Conservation (phyloP, 2,113 vertebrate species). For the Fukomys damarensis region DNA sequence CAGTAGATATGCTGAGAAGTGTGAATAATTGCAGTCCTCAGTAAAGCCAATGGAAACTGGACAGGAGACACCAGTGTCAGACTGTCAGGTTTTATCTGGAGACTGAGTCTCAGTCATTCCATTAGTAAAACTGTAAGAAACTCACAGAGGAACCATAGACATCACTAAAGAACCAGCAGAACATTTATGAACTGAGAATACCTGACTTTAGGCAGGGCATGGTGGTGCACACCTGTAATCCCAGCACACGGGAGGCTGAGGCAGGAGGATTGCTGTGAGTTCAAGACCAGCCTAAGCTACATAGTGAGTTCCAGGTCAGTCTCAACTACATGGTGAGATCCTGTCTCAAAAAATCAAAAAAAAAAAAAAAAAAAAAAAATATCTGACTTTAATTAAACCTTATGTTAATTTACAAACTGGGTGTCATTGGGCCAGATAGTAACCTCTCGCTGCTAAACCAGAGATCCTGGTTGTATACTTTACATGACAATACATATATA, state of each 20-base stretch:
- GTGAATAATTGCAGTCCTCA: neutral
- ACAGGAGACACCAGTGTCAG: neutral
- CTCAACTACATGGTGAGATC: no score
- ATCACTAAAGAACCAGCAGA: neutral
- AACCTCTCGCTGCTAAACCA: neutral
- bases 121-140: neutral
- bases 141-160: neutral
- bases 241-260: no score
- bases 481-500: neutral
- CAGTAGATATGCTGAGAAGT: neutral
- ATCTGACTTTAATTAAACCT: neutral
- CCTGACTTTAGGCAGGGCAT: neutral
- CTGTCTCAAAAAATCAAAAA: no score
- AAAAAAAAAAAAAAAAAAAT: no score
- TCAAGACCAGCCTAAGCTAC: no score
- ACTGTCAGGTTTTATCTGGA: neutral
- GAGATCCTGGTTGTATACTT: neutral
- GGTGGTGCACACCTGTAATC: no score
- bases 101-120: neutral
- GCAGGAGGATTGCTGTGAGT: no score
- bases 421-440: neutral
- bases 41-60: neutral
- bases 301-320: no score
- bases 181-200: neutral
- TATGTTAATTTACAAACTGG: neutral